A percentile compares a stretch with the other conserved stretches of the same genome.
These are phyloP conservation scores for Girardinichthys multiradiatus DNA, from an alignment of 2,113 vertebrate species.

Conservation along the genomic window DNA sequence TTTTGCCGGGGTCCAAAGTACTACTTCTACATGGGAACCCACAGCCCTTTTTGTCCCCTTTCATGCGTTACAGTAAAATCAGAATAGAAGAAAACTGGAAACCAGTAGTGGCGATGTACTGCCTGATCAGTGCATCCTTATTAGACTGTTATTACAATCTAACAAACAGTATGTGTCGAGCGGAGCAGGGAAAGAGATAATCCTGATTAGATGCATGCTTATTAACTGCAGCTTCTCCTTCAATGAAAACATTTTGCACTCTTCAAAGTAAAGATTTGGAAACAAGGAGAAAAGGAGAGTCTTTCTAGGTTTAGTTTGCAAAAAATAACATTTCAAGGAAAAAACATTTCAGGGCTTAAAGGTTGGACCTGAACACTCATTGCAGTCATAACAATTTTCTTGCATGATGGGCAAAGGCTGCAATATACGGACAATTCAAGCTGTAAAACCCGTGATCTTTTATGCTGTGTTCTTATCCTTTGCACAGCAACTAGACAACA, in stretches of 20 bases:
- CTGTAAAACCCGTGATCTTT: neutral
- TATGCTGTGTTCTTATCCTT: conserved; percentile 19
- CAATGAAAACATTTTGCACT: neutral
- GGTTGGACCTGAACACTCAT: neutral
- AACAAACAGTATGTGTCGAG: too few relatives aligned
- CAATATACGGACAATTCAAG: neutral
- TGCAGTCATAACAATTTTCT: neutral
- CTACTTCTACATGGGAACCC: neutral
- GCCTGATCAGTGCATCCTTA: too few relatives aligned
- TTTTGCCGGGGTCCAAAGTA: neutral
- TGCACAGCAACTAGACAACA: conserved; percentile 14
- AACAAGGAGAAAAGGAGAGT: too few relatives aligned
- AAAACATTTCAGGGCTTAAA: neutral
- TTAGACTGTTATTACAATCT: too few relatives aligned
- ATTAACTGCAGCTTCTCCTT: neutral
- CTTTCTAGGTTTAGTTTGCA: too few relatives aligned
- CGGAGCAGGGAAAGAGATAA: too few relatives aligned
- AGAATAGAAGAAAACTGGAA: too few relatives aligned
- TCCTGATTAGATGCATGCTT: too few relatives aligned
- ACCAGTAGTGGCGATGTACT: too few relatives aligned
- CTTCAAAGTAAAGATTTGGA: neutral
- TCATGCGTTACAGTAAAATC: neutral
- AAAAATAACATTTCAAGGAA: neutral
- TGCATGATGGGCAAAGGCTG: neutral
- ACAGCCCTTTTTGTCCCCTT: neutral